A percentile compares a stretch with the other conserved stretches of the same genome.
Conservation (phyloP, 2,797 vertebrate genomes). For the Muscicapa striata region DNA sequence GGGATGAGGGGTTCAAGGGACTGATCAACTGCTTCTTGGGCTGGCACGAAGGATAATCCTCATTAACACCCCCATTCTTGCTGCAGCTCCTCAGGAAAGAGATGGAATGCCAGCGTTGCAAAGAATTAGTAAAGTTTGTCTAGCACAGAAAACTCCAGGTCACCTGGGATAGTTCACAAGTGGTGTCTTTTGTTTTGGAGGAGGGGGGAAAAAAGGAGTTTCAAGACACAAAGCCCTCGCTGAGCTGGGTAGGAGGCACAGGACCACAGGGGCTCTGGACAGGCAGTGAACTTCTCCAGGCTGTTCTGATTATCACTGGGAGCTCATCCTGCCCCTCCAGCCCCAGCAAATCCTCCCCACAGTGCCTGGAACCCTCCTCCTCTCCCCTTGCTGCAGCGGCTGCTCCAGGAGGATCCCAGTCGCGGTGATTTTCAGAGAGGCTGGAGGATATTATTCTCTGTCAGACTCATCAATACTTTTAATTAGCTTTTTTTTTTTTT, state of each 20-base stretch:
- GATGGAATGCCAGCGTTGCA: neutral
- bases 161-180: neutral
- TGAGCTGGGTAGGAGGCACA: neutral
- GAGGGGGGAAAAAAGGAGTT: neutral
- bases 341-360: fast-evolving
- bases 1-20: neutral
- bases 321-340: neutral
- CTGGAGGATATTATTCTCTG: constrained; percentile 35
- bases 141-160: neutral
- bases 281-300: neutral
- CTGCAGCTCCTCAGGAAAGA: neutral
- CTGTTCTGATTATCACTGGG: neutral
- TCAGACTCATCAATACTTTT: constrained; percentile 64
- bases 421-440: neutral
- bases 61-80: constrained; percentile 22
- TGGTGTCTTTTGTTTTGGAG: neutral
- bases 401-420: neutral
- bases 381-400: fast-evolving
- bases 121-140: neutral
- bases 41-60: constrained; percentile 47
- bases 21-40: constrained; percentile 5
- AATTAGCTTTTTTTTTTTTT: constrained; percentile 9
- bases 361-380: neutral
- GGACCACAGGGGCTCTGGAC: fast-evolving
- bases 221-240: neutral